A percentile compares a stretch with the other conserved stretches of the same genome.
Evolutionary conservation across 2,113 vertebrate species (phyloP).

Genomic region (Notarius quadriscutis): DNA sequence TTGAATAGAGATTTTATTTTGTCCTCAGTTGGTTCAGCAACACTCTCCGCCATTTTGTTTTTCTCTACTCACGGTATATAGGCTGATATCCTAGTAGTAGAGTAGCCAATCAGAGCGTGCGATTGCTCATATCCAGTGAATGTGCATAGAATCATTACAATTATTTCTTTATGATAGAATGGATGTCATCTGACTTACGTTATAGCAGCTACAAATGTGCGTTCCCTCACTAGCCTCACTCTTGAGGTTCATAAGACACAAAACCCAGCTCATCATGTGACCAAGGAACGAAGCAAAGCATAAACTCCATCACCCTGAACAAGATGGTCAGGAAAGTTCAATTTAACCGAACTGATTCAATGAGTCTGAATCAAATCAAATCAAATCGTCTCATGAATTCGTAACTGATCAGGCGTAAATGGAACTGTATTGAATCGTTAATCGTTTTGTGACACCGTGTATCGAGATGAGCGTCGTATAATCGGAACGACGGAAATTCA

Average conservation of each 20-base stretch:
- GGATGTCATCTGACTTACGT: background rate
- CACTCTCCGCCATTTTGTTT: no score
- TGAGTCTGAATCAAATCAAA: background rate
- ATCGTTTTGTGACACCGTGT: background rate
- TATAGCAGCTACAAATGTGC: background rate
- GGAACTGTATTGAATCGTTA: background rate
- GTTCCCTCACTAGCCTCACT: background rate
- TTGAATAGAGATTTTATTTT: no score
- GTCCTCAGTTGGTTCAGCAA: no score
- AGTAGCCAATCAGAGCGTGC: no score
- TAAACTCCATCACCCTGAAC: background rate
- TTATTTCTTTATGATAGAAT: background rate
- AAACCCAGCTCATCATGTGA: background rate
- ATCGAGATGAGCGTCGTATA: no score
- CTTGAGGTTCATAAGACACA: background rate
- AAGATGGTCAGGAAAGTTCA: background rate
- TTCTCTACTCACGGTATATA: no score
- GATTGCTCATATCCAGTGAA: no score
- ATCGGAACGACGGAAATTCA: background rate
- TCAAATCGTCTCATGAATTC: background rate
- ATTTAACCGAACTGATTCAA: background rate
- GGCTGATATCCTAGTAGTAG: no score
- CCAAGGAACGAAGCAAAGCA: background rate
- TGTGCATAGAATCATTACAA: no score
- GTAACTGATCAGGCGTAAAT: background rate